These are phyloP conservation scores for Anodontia alba DNA, from an alignment of 2,888 invertebrate species.

Conservation along the genomic window DNA sequence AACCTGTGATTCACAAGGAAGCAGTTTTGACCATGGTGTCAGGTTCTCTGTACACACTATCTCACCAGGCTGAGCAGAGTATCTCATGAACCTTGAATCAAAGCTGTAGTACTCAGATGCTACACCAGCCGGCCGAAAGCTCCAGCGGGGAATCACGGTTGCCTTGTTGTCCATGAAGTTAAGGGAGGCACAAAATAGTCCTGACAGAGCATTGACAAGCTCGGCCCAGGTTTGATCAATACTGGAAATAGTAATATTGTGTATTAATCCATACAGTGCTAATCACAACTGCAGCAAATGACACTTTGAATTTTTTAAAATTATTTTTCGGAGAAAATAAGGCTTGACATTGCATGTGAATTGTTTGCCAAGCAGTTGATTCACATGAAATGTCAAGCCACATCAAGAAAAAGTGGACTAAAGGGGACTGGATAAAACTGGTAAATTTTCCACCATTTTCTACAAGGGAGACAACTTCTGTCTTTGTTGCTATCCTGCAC, in stretches of 20 bases:
- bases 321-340: no score
- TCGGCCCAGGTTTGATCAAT: slow-evolving; percentile 93
- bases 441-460: no score
- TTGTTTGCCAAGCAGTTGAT: no score
- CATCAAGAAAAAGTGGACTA: no score
- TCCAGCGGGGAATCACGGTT: slow-evolving; percentile 91
- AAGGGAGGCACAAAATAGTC: slow-evolving; percentile 97
- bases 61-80: slow-evolving; percentile 97
- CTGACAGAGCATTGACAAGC: slow-evolving; percentile 95
- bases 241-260: slow-evolving; percentile 85
- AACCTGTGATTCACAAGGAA: slow-evolving; percentile 93
- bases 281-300: no score
- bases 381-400: no score
- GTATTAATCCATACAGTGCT: no score
- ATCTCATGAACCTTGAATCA: slow-evolving; percentile 85
- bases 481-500: no score
- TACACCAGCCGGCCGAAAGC: slow-evolving; percentile 91
- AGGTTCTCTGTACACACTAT: slow-evolving; percentile 99
- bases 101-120: slow-evolving; percentile 86
- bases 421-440: no score
- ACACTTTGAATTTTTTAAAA: no score
- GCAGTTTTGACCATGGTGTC: slow-evolving; percentile 98
- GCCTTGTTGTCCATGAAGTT: slow-evolving; percentile 96
- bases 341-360: no score
- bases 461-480: no score